phyloP scores from a whole-genome alignment of 1,140 invertebrate species.

The Euwallacea similis region DNA sequence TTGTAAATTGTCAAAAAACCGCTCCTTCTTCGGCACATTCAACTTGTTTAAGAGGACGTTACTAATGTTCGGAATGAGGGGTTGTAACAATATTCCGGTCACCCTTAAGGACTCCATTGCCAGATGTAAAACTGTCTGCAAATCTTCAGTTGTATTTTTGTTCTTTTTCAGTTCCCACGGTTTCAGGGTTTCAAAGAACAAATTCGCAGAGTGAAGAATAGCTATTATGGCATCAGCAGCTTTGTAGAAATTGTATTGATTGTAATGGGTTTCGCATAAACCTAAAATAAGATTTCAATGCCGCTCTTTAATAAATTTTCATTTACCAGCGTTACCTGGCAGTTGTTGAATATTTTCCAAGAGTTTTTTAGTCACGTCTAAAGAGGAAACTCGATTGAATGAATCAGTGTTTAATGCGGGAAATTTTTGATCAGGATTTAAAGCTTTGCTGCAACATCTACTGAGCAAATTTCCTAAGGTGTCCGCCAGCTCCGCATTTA shows the following conservation, averaged over 20 bases:
- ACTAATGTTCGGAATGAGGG: conserved; percentile 78
- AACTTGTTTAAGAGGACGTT: conserved; percentile 69
- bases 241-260: conserved; percentile 80
- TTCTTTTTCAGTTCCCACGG: conserved; percentile 83
- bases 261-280: conserved; percentile 68
- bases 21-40: conserved; percentile 56
- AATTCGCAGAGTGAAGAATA: conserved; percentile 76
- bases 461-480: conserved; percentile 90
- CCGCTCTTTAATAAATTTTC: too few species aligned
- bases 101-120: conserved; percentile 82
- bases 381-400: conserved; percentile 54
- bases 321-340: conserved; percentile 55
- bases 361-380: conserved; percentile 58
- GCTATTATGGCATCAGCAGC: conserved; percentile 77
- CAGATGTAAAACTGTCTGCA: conserved; percentile 77
- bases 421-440: conserved; percentile 80
- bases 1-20: conserved; percentile 59
- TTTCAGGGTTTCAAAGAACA: conserved; percentile 80
- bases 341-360: conserved; percentile 60
- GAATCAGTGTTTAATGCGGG: conserved; percentile 61
- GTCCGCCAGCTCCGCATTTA: conserved; percentile 92
- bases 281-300: conserved; percentile 51
- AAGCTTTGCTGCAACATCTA: conserved; percentile 70
- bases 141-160: conserved; percentile 55
- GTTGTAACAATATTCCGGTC: conserved; percentile 76